Conservation (phyloP, 2,113 vertebrate genomes). For the Tapirus terrestris region DNA sequence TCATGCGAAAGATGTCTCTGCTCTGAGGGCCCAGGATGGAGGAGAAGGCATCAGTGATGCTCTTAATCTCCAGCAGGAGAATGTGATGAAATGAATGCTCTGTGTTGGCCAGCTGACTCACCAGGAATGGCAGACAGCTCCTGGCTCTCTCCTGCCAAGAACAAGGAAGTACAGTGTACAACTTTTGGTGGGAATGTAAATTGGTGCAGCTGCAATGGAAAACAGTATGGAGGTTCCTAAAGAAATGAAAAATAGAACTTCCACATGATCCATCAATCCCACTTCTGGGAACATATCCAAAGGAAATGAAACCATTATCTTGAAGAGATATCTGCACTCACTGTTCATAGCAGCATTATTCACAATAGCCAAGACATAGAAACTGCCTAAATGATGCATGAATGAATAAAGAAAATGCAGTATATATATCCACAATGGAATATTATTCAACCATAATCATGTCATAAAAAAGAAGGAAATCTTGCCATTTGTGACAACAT, state of each 20-base stretch:
- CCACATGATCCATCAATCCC: not conserved
- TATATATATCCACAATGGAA: not conserved
- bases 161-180: not conserved
- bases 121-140: conserved; percentile 91
- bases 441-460: not conserved
- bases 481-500: not conserved
- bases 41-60: conserved; percentile 90
- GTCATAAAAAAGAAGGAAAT: not conserved
- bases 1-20: conserved; percentile 96
- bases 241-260: not conserved
- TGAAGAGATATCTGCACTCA: not conserved
- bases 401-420: not conserved
- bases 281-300: not conserved
- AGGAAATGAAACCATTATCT: not conserved
- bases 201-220: not conserved
- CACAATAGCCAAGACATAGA: not conserved
- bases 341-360: not conserved
- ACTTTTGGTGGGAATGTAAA: not conserved
- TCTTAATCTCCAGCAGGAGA: conserved; percentile 94
- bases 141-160: conserved; percentile 89
- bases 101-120: conserved; percentile 92
- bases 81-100: conserved; percentile 95
- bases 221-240: not conserved
- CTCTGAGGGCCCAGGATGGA: conserved; percentile 90
- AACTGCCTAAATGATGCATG: not conserved